Percentiles rank a stretch among this genome's conserved stretches.
Conservation (phyloP, 2,888 invertebrate genomes). For the Sminthurinus aureus region DNA sequence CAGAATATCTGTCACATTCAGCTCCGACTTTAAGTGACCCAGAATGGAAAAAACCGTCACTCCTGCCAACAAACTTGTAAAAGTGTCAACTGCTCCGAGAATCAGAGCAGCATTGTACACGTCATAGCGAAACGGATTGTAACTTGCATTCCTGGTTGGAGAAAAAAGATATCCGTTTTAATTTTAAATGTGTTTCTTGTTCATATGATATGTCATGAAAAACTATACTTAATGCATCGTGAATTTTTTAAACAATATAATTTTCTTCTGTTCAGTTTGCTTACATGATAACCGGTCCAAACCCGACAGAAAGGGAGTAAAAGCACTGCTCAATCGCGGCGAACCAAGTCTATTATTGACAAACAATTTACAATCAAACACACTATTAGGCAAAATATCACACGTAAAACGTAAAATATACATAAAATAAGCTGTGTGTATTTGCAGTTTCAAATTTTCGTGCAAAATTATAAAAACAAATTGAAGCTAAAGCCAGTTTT, state of each 20-base stretch:
- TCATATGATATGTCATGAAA: too few relatives aligned
- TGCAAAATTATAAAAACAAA: too few relatives aligned
- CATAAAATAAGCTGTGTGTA: too few relatives aligned
- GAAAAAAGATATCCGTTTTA: neutral
- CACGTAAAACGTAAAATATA: too few relatives aligned
- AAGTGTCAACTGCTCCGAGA: neutral
- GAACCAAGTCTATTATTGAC: neutral
- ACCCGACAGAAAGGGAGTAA: neutral
- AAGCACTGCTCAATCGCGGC: slow-evolving; percentile 3
- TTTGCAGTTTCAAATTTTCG: too few relatives aligned
- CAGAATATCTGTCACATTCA: slow-evolving; percentile 61
- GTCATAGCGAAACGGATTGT: slow-evolving; percentile 1
- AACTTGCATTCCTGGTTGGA: neutral
- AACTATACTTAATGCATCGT: too few relatives aligned
- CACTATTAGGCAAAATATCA: too few relatives aligned
- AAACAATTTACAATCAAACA: neutral
- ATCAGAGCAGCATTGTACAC: neutral
- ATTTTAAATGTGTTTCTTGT: too few relatives aligned
- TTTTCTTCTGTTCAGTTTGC: neutral
- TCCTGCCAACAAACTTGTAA: neutral
- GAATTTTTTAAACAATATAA: neutral
- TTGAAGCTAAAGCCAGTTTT: too few relatives aligned
- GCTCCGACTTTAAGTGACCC: neutral
- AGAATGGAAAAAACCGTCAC: neutral
- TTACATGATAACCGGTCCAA: slow-evolving; percentile 6